A percentile compares a stretch with the other conserved stretches of the same genome.
Conservation (phyloP, 1,140 invertebrate species). For the Neodiprion virginianus region DNA sequence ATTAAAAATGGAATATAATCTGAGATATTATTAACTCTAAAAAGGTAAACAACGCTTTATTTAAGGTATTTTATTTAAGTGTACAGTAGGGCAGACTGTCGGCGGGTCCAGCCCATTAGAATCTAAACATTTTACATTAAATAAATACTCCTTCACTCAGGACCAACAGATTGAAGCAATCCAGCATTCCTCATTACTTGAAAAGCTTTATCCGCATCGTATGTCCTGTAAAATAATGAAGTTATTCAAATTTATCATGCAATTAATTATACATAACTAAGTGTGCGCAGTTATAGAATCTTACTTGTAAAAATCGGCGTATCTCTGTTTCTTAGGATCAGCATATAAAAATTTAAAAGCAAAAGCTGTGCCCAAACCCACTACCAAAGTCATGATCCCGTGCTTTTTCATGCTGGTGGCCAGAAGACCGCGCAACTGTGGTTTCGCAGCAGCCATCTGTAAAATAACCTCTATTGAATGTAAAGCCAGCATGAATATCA, state of each 20-base stretch:
- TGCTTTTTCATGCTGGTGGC: slow-evolving; percentile 46
- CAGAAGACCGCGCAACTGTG: slow-evolving; percentile 58
- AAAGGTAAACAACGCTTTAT: background rate
- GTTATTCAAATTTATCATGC: slow-evolving; percentile 14
- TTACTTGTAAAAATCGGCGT: slow-evolving; percentile 65
- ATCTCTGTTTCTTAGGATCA: slow-evolving; percentile 52
- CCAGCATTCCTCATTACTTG: slow-evolving; percentile 60
- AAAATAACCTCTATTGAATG: background rate
- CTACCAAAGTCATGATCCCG: slow-evolving; percentile 37
- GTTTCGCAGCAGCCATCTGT: slow-evolving; percentile 49
- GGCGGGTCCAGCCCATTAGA: slow-evolving; percentile 3
- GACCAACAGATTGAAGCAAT: slow-evolving; percentile 51
- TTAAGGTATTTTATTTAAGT: slow-evolving; percentile 17
- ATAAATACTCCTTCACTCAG: slow-evolving; percentile 23
- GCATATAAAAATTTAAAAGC: slow-evolving; percentile 45
- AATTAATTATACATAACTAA: slow-evolving; percentile 12
- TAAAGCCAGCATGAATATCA: no score
- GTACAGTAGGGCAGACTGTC: slow-evolving; percentile 14
- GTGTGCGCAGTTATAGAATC: slow-evolving; percentile 11
- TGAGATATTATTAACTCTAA: no score
- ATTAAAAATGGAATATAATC: no score
- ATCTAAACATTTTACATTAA: slow-evolving; percentile 26
- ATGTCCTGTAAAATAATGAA: slow-evolving; percentile 54
- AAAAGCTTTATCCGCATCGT: slow-evolving; percentile 56
- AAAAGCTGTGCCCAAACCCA: slow-evolving; percentile 29